Evolutionary conservation across 1,140 invertebrate genomes (phyloP).

Genomic region (Drosophila hydei): DNA sequence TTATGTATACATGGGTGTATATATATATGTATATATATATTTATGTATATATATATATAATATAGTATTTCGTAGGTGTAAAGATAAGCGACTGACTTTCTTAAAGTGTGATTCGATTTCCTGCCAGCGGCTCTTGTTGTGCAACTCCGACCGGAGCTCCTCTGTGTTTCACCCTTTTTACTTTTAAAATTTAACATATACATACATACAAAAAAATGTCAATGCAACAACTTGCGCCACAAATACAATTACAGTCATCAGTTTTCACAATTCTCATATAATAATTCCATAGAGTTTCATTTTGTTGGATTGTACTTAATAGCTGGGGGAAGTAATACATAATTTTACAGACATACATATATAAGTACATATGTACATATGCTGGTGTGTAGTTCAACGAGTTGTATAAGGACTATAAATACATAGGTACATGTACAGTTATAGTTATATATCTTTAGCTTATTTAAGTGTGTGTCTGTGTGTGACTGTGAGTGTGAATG

Average conservation of each 20-base stretch:
- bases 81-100: constrained; percentile 44
- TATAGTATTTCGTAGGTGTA: constrained; percentile 42
- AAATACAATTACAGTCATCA: constrained; percentile 58
- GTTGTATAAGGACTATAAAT: constrained; percentile 33
- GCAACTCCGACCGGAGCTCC: constrained; percentile 1
- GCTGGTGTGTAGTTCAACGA: constrained; percentile 15
- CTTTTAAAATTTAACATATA: constrained; percentile 31
- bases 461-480: constrained; percentile 12
- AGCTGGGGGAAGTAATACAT: constrained; percentile 29
- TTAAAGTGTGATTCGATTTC: constrained; percentile 24
- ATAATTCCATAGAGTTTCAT: constrained; percentile 20
- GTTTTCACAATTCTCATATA: constrained; percentile 45
- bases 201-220: constrained; percentile 42
- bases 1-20: constrained; percentile 54
- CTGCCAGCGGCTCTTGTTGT: constrained; percentile 18
- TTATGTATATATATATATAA: constrained; percentile 41
- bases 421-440: constrained; percentile 51
- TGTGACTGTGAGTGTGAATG: too few relatives aligned
- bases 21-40: constrained; percentile 39
- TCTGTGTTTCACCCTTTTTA: constrained; percentile 32
- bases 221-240: constrained; percentile 62
- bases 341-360: constrained; percentile 12
- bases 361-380: constrained; percentile 25
- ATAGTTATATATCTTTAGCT: constrained; percentile 26
- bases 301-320: constrained; percentile 43